Percentiles rank a stretch among this genome's conserved stretches.
Evolutionary conservation across 2,888 invertebrate species (phyloP).

Genomic region (Sphaeridia pumilis): DNA sequence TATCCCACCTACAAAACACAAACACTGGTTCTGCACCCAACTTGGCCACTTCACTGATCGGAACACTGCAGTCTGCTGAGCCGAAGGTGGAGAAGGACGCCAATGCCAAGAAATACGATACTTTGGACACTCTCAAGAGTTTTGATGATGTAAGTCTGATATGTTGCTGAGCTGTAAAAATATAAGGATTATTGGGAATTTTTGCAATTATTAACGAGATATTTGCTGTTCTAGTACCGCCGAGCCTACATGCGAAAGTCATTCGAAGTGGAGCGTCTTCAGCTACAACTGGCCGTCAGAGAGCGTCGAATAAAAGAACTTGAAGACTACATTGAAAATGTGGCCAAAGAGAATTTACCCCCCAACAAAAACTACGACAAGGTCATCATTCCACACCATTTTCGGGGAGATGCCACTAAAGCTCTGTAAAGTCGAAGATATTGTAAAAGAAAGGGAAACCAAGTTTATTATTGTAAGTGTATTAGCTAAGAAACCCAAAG

Average conservation of each 20-base stretch:
- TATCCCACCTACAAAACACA: slow-evolving; percentile 29
- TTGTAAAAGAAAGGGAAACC: no score
- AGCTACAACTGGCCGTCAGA: slow-evolving; percentile 63
- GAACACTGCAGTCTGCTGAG: slow-evolving; percentile 16
- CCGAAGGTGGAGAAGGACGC: slow-evolving; percentile 29
- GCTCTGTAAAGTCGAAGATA: slow-evolving; percentile 19
- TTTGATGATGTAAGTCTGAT: slow-evolving; percentile 34
- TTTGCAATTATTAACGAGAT: no score
- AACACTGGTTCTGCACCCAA: slow-evolving; percentile 27
- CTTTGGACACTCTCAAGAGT: slow-evolving; percentile 28
- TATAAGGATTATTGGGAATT: neutral
- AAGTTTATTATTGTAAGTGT: no score
- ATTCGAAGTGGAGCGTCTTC: slow-evolving; percentile 64
- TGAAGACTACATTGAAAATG: slow-evolving; percentile 50
- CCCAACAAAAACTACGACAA: slow-evolving; percentile 14
- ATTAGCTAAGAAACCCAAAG: no score
- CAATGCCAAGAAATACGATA: slow-evolving; percentile 24
- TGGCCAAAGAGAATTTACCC: slow-evolving; percentile 20
- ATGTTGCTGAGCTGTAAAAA: neutral
- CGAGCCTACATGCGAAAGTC: slow-evolving; percentile 64
- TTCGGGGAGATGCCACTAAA: slow-evolving; percentile 19
- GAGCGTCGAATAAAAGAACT: slow-evolving; percentile 69
- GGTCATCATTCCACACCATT: slow-evolving; percentile 19
- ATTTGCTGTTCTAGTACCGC: slow-evolving; percentile 55
- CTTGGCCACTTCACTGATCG: slow-evolving; percentile 13